Percentiles rank a stretch among this genome's conserved stretches.
Evolutionary conservation across 1,140 invertebrate genomes (phyloP).

Genomic region (Anthonomus grandis): DNA sequence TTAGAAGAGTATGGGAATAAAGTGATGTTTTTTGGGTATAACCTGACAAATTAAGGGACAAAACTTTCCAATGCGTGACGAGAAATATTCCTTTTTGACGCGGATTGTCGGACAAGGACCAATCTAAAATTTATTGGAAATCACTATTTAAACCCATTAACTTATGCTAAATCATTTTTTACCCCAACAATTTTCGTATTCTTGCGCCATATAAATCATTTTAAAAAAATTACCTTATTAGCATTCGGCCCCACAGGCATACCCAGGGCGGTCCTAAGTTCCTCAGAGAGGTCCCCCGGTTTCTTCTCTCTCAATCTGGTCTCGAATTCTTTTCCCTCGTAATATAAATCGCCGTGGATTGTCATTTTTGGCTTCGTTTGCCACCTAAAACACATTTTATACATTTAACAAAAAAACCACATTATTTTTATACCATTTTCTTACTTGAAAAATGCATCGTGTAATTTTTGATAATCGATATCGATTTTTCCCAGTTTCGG

Average conservation of each 20-base stretch:
- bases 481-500: slow-evolving; percentile 99
- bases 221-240: slow-evolving; percentile 57
- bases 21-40: no score
- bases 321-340: slow-evolving; percentile 99
- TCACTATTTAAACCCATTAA: no score
- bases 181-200: no score
- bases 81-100: no score
- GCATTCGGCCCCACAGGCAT: slow-evolving; percentile 96
- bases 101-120: no score
- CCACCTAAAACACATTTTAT: slow-evolving; percentile 68
- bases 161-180: no score
- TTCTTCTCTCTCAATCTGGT: slow-evolving; percentile 97
- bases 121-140: no score
- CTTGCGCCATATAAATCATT: background rate
- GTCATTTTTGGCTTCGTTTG: slow-evolving; percentile 99
- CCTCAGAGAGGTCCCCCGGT: slow-evolving; percentile 95
- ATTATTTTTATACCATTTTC: slow-evolving; percentile 34
- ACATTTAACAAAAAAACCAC: no score
- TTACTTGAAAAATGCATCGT: slow-evolving; percentile 98
- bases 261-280: slow-evolving; percentile 91
- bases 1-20: no score
- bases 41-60: no score
- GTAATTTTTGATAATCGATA: slow-evolving; percentile 99
- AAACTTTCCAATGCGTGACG: no score
- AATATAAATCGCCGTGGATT: slow-evolving; percentile 98